Evolutionary conservation across 2,888 invertebrate genomes (phyloP).

Genomic region (Corbicula japonica): DNA sequence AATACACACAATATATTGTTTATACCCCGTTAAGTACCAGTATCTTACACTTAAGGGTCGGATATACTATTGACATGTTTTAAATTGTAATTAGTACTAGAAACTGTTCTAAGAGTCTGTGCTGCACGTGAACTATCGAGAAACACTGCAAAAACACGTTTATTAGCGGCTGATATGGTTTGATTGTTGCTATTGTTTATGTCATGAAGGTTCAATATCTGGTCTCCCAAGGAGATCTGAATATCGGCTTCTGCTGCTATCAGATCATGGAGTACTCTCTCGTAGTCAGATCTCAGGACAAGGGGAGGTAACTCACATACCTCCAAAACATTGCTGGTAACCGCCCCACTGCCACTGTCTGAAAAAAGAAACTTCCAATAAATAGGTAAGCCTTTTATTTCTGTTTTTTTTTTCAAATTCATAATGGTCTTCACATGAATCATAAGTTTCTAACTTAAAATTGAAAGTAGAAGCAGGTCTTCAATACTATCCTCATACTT

Average conservation of each 20-base stretch:
- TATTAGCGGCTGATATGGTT: constrained; percentile 61
- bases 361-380: background rate
- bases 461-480: background rate
- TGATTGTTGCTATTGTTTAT: constrained; percentile 53
- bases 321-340: constrained; percentile 65
- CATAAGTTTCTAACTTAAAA: no score
- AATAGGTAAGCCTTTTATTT: background rate
- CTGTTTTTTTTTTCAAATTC: no score
- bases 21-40: background rate
- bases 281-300: constrained; percentile 57
- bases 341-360: constrained; percentile 39
- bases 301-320: constrained; percentile 65
- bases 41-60: constrained; percentile 32
- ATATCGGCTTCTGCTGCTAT: constrained; percentile 60
- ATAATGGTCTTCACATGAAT: no score
- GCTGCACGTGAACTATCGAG: constrained; percentile 54
- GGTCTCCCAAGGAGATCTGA: constrained; percentile 56
- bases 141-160: constrained; percentile 66
- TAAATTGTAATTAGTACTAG: constrained; percentile 48
- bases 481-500: background rate
- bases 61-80: constrained; percentile 51
- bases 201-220: constrained; percentile 47
- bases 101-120: constrained; percentile 58
- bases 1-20: constrained; percentile 21
- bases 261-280: constrained; percentile 64